A percentile compares a stretch with the other conserved stretches of the same genome.
phyloP scores from a whole-genome alignment of 2,888 invertebrate species.

The Nymphalis urticae region DNA sequence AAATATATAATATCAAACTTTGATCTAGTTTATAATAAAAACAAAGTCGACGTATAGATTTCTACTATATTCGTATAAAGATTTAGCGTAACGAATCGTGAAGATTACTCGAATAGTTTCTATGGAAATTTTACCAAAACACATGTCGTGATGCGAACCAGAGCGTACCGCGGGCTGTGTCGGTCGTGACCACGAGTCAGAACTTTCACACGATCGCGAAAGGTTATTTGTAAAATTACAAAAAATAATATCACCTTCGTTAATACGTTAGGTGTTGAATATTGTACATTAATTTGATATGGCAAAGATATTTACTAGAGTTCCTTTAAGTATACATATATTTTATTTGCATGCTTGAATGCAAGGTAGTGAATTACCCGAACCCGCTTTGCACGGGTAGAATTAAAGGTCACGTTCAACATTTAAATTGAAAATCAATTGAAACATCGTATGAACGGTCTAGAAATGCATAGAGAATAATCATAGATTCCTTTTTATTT shows the following conservation, averaged over 20 bases:
- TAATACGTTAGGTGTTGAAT: not conserved
- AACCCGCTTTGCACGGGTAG: no score
- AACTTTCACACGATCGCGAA: constrained; percentile 29
- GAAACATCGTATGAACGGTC: no score
- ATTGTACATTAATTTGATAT: no score
- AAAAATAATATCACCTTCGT: constrained; percentile 1
- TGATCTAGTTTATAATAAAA: not conserved
- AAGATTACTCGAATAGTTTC: not conserved
- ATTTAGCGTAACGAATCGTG: constrained; percentile 5
- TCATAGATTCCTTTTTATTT: no score
- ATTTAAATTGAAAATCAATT: no score
- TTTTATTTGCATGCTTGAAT: no score
- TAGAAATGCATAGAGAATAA: no score
- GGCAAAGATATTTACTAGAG: no score
- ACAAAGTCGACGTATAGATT: not conserved
- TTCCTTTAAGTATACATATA: no score
- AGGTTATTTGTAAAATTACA: constrained; percentile 26
- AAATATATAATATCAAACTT: no score
- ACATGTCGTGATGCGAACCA: constrained; percentile 27
- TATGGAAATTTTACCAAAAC: constrained; percentile 6
- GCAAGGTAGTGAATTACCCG: no score
- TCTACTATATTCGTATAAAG: not conserved
- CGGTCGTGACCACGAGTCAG: constrained; percentile 20
- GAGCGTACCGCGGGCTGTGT: constrained; percentile 15
- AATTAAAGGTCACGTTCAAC: no score